These are phyloP conservation scores for Megaceryle maxima DNA, from an alignment of 2,113 vertebrate genomes.

Conservation along the genomic window DNA sequence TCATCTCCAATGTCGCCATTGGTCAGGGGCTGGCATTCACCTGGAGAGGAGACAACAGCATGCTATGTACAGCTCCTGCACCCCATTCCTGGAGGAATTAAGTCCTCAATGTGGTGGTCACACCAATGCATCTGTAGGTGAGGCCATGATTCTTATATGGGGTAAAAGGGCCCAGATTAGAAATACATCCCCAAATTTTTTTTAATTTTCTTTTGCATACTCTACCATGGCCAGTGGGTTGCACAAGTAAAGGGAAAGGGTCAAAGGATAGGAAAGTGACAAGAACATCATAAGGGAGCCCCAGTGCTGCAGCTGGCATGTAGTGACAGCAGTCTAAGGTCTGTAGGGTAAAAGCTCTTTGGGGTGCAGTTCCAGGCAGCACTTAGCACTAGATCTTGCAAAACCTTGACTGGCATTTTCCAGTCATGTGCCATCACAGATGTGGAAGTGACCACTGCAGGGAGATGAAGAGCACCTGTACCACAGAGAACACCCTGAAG, in stretches of 20 bases:
- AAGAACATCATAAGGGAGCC: neutral
- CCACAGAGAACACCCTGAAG: fast-evolving
- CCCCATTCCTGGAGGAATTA: fast-evolving
- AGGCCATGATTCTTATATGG: neutral
- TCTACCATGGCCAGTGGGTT: neutral
- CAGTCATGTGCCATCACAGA: neutral
- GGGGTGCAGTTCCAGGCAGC: neutral
- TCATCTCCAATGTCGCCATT: neutral
- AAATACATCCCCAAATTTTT: fast-evolving
- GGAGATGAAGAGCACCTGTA: neutral
- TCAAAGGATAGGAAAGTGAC: neutral
- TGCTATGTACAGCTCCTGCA: fast-evolving
- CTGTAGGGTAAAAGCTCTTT: neutral
- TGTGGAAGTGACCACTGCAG: neutral
- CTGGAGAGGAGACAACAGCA: constrained; percentile 10
- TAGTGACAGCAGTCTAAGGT: neutral
- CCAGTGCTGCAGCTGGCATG: neutral
- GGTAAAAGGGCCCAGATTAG: neutral
- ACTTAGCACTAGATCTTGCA: neutral
- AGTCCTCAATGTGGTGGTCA: neutral
- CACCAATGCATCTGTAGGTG: neutral
- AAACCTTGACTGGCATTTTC: neutral
- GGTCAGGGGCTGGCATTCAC: constrained; percentile 35
- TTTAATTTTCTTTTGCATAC: neutral
- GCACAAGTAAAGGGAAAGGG: neutral